A percentile compares a stretch with the other conserved stretches of the same genome.
These are phyloP conservation scores for Mimachlamys varia DNA, from an alignment of 2,888 invertebrate species.

Conservation along the genomic window DNA sequence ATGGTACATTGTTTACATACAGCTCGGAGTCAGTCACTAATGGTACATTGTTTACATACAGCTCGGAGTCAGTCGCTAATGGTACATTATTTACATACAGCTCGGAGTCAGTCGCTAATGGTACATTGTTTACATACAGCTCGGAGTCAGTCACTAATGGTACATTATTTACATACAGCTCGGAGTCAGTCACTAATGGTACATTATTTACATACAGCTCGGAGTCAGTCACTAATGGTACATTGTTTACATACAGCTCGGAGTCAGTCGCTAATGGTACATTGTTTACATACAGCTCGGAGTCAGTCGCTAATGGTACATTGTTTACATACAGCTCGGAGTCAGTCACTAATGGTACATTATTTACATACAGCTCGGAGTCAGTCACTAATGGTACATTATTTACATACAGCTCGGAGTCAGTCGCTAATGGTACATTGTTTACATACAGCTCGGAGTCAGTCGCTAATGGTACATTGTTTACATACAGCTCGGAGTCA, in stretches of 20 bases:
- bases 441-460: constrained; percentile 6
- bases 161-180: background rate
- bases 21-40: constrained; percentile 12
- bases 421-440: background rate
- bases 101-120: background rate
- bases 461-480: background rate
- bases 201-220: background rate
- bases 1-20: background rate
- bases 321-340: background rate
- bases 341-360: background rate
- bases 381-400: background rate
- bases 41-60: background rate
- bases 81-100: background rate
- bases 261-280: background rate
- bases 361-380: background rate
- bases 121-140: background rate
- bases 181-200: background rate
- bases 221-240: background rate
- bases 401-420: background rate
- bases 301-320: background rate
- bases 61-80: background rate
- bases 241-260: background rate
- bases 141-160: background rate
- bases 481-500: constrained; percentile 5
- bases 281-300: background rate